Conservation (phyloP, 2,888 invertebrate species). For the Sarcophaga variegata region DNA sequence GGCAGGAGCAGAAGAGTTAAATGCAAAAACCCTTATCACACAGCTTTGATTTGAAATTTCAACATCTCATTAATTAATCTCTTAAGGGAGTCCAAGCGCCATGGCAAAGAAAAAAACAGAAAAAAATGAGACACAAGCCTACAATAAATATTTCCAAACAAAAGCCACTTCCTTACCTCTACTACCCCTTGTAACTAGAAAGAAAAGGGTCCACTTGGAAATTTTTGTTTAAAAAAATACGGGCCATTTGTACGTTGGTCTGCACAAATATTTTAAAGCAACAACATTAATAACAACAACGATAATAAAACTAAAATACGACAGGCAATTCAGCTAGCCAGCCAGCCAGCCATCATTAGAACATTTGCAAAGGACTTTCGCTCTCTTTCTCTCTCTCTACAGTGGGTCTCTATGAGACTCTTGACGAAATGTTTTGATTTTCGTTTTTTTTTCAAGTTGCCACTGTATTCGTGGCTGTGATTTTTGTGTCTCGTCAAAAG, state of each 20-base stretch:
- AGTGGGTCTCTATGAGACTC: slow-evolving; percentile 42
- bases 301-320: slow-evolving; percentile 21
- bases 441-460: slow-evolving; percentile 21
- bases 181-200: background rate
- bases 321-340: background rate
- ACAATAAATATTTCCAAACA: background rate
- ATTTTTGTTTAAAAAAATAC: slow-evolving; percentile 24
- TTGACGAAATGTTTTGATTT: slow-evolving; percentile 51
- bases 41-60: slow-evolving; percentile 51
- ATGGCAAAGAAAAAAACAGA: no score
- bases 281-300: no score
- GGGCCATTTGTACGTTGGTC: slow-evolving; percentile 21
- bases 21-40: slow-evolving; percentile 33
- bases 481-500: slow-evolving; percentile 53
- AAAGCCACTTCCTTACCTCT: background rate
- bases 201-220: slow-evolving; percentile 13
- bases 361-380: background rate
- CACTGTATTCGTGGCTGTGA: background rate
- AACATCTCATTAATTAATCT: slow-evolving; percentile 62
- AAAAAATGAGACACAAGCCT: slow-evolving; percentile 11
- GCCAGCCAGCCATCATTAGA: background rate
- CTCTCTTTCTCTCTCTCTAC: no score
- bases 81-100: slow-evolving; percentile 35
- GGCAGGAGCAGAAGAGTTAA: no score
- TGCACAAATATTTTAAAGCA: slow-evolving; percentile 1